phyloP scores from a whole-genome alignment of 1,140 invertebrate genomes.

The Belonocnema kinseyi region DNA sequence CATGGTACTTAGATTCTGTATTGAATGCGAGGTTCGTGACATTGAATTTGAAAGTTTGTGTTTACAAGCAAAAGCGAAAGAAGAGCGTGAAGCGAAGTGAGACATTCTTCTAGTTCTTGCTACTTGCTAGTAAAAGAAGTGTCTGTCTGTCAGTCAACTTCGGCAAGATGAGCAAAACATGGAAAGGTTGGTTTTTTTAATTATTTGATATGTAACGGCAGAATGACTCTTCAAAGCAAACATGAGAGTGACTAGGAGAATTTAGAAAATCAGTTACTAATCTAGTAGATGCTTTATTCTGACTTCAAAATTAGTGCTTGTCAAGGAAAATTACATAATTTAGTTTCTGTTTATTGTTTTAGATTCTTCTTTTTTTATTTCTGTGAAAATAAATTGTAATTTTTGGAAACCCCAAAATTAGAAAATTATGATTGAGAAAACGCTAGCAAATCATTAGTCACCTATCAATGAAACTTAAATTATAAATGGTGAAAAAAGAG shows the following conservation, averaged over 20 bases:
- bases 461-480: no score
- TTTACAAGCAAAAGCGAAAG: neutral
- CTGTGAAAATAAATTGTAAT: no score
- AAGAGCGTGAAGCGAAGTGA: conserved; percentile 5
- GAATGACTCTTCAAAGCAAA: neutral
- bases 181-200: conserved; percentile 60
- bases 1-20: neutral
- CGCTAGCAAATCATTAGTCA: no score
- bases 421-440: no score
- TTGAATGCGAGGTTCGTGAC: neutral
- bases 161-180: conserved; percentile 60
- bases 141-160: neutral
- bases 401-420: no score
- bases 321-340: neutral
- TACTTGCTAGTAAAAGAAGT: neutral
- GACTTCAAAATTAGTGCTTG: neutral
- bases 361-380: no score
- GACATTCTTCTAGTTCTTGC: neutral
- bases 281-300: conserved; percentile 5
- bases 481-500: no score
- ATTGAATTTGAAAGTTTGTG: neutral
- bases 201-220: neutral
- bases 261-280: neutral
- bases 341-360: no score
- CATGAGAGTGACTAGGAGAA: neutral